These are phyloP conservation scores for Caenorhabditis latens DNA, from an alignment of 1,140 invertebrate genomes.

Conservation along the genomic window DNA sequence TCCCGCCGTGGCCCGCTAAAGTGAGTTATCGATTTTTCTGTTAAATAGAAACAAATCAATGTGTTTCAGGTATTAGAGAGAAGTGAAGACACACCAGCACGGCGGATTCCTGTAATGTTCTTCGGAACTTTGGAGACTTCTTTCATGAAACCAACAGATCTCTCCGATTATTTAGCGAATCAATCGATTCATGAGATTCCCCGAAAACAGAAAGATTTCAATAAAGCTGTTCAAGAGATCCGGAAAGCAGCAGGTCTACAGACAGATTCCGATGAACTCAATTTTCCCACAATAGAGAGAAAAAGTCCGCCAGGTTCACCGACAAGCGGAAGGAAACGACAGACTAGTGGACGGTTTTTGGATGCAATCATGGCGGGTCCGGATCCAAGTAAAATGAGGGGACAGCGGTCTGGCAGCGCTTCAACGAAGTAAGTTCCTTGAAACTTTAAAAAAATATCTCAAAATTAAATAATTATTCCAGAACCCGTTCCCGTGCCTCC, in stretches of 20 bases:
- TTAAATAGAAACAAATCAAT: background rate
- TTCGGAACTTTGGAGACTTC: conserved; percentile 67
- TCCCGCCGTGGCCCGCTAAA: conserved; percentile 67
- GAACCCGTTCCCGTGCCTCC: conserved; percentile 52
- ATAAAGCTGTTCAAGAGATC: conserved; percentile 65
- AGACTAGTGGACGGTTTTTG: conserved; percentile 37
- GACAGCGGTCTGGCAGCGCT: conserved; percentile 40
- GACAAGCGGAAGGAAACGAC: conserved; percentile 23
- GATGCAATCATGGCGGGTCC: conserved; percentile 14
- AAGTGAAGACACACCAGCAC: conserved; percentile 48
- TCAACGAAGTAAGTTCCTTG: conserved; percentile 36
- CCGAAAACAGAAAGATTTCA: conserved; percentile 66
- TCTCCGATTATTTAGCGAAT: conserved; percentile 58
- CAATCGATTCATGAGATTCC: conserved; percentile 43
- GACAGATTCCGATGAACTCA: conserved; percentile 1
- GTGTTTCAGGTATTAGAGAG: conserved; percentile 49
- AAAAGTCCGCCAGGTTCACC: conserved; percentile 21
- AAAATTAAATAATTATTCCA: conserved; percentile 34
- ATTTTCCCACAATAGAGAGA: background rate
- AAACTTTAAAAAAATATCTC: background rate
- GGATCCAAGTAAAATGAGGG: conserved; percentile 1
- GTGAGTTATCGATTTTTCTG: conserved; percentile 51
- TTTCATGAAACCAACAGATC: conserved; percentile 64
- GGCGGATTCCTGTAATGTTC: conserved; percentile 64
- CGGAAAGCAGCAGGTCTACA: conserved; percentile 52